These are phyloP conservation scores for Caenorhabditis wallacei DNA, from an alignment of 2,888 invertebrate species.

Conservation along the genomic window DNA sequence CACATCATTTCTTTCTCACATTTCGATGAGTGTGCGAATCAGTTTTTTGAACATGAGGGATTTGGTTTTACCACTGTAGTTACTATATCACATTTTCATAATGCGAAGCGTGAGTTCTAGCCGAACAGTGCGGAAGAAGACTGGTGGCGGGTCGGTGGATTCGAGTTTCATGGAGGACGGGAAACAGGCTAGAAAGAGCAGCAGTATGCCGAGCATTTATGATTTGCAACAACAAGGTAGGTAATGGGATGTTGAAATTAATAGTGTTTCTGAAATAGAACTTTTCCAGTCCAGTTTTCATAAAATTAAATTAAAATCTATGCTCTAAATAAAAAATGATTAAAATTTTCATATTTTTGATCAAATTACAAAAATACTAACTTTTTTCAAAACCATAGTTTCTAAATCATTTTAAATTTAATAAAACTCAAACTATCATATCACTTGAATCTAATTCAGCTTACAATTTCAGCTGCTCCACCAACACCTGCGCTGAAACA, in stretches of 20 bases:
- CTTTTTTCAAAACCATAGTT: no score
- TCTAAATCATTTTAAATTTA: no score
- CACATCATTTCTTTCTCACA: constrained; percentile 10
- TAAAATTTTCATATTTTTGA: no score
- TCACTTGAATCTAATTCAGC: background rate
- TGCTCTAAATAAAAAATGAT: background rate
- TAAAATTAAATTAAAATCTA: no score
- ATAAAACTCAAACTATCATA: background rate
- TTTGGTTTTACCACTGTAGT: background rate
- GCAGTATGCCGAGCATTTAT: constrained; percentile 82
- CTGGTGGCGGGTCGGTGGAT: constrained; percentile 74
- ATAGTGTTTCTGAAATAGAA: no score
- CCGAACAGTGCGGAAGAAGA: constrained; percentile 80
- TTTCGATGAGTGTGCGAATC: background rate
- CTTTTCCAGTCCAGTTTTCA: no score
- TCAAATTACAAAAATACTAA: no score
- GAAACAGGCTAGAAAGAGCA: constrained; percentile 74
- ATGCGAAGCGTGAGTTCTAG: constrained; percentile 64
- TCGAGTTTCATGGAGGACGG: constrained; percentile 63
- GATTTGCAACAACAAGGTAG: constrained; percentile 72
- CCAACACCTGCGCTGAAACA: constrained; percentile 65
- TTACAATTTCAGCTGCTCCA: constrained; percentile 47
- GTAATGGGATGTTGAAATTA: no score
- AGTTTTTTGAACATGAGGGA: no score
- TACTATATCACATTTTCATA: constrained; percentile 34